Percentiles rank a stretch among this genome's conserved stretches.
Conservation (phyloP, 2,113 vertebrate species). For the Paramisgurnus dabryanus region DNA sequence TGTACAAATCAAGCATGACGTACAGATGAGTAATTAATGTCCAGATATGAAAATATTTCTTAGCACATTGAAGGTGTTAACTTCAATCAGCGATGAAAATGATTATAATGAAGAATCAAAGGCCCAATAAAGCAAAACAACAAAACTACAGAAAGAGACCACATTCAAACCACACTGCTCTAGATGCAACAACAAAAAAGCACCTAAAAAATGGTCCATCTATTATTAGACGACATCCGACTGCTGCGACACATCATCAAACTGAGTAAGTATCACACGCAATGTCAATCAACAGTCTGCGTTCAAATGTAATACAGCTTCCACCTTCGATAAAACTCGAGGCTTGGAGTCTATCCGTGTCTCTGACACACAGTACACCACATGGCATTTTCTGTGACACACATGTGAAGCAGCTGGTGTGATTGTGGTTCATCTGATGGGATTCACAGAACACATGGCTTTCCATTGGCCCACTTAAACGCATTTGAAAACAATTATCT, state of each 20-base stretch:
- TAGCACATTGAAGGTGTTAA: not conserved
- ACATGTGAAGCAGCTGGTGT: slow-evolving; percentile 4
- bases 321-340: not conserved
- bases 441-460: slow-evolving; percentile 12
- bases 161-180: not conserved
- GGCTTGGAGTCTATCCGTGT: not conserved
- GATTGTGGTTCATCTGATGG: slow-evolving; percentile 19
- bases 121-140: no score
- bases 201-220: not conserved
- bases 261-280: not conserved
- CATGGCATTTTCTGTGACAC: not conserved
- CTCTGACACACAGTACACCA: not conserved
- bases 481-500: not conserved
- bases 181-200: not conserved
- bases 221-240: not conserved
- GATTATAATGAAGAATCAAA: no score
- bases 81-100: not conserved
- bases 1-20: no score
- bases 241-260: not conserved
- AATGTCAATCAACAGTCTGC: not conserved
- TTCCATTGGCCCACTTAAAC: not conserved
- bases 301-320: not conserved
- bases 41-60: no score
- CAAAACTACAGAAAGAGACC: not conserved
- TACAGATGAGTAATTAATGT: no score